Evolutionary conservation across 2,888 invertebrate species (phyloP).

Genomic region (Fabriciana adippe): DNA sequence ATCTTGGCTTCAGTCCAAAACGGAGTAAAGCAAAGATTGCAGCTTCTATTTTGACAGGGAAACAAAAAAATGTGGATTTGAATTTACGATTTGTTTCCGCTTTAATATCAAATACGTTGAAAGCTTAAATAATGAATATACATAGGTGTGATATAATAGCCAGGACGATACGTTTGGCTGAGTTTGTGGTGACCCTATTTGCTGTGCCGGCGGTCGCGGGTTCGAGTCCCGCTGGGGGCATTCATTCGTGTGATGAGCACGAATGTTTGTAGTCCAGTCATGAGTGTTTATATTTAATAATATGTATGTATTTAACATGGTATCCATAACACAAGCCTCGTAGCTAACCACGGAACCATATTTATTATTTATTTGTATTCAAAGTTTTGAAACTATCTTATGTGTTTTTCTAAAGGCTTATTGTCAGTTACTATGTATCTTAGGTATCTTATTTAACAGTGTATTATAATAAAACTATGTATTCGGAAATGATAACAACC

Average conservation of each 20-base stretch:
- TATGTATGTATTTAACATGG: no score
- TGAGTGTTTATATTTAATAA: not conserved
- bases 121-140: not conserved
- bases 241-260: no score
- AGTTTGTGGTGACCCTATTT: no score
- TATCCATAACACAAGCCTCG: no score
- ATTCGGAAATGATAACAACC: constrained; percentile 28
- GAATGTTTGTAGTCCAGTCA: no score
- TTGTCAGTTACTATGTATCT: not conserved
- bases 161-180: no score
- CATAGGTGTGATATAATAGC: not conserved
- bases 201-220: no score
- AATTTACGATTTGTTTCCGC: constrained; percentile 6
- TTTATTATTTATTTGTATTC: no score
- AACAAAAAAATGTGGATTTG: constrained; percentile 13
- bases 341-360: no score
- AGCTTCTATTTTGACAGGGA: constrained; percentile 7
- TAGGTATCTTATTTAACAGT: not conserved
- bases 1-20: constrained; percentile 17
- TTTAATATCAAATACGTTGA: not conserved
- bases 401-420: no score
- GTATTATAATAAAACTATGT: not conserved
- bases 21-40: not conserved
- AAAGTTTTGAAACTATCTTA: no score
- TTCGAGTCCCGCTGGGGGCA: no score